Percentiles rank a stretch among this genome's conserved stretches.
These are phyloP conservation scores for Larimichthys crocea DNA, from an alignment of 2,113 vertebrate species.

Conservation along the genomic window DNA sequence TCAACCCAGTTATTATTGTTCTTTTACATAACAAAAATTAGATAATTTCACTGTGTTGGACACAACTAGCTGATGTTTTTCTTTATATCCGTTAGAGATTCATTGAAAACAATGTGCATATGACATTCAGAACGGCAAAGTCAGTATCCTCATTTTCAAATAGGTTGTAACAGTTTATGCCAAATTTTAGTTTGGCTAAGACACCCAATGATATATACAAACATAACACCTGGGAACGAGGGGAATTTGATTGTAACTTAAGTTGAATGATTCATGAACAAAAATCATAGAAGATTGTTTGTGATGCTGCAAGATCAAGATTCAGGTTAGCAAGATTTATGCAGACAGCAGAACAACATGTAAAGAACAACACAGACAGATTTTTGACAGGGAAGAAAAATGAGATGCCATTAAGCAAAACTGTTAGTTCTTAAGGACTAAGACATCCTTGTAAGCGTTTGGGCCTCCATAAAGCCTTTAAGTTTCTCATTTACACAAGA, in stretches of 20 bases:
- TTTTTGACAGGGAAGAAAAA: slow-evolving; percentile 25
- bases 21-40: background rate
- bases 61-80: background rate
- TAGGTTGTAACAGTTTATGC: no score
- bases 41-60: background rate
- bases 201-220: background rate
- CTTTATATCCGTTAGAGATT: background rate
- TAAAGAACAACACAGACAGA: slow-evolving; percentile 3
- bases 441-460: background rate
- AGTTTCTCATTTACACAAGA: background rate
- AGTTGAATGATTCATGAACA: background rate
- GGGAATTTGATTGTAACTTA: background rate
- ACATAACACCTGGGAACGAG: background rate
- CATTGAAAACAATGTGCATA: no score
- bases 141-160: no score
- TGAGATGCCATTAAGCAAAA: slow-evolving; percentile 7
- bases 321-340: slow-evolving; percentile 6
- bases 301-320: background rate
- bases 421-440: background rate
- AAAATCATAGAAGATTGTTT: background rate
- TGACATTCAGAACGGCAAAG: background rate
- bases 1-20: background rate
- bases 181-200: background rate
- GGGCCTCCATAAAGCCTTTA: background rate
- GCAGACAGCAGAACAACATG: background rate